Evolutionary conservation across 2,113 vertebrate genomes (phyloP), one percentile per base, ranked within the genome.

Genomic region (Mormyrus iriodes): DNA sequence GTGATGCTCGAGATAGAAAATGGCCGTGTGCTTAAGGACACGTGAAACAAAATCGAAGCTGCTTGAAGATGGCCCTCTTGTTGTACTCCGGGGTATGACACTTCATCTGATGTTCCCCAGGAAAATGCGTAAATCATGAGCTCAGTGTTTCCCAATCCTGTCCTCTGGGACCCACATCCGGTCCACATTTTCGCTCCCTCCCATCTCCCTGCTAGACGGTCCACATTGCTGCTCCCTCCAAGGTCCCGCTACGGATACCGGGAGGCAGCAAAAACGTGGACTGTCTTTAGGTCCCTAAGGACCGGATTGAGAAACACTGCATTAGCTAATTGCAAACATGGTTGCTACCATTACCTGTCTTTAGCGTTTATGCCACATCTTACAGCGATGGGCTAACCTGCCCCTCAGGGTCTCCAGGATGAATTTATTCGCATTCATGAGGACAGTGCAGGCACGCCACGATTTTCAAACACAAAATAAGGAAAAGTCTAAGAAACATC

Each of bases 401-500:
- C 73, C 4, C 31, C 12, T 79, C 73, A 19, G 73, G 17, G 35
- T 42, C 73, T 19, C 61, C 31, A 42, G 73, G 6, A 42, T 15
- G 73, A 27, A 35, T 15, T 35, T 73, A n/a, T 58, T 58, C n/a
- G 55, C 31, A n/a, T 5, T 15, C 15, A 76, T 35, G 35, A 35
- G 73, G 42, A 35, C 73, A 79, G n/a, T 1, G 35, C 13, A 42
- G 7, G n/a, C 6, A 3, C 31, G 17, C 15, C 15, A 42, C 19
- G 31, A 79, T 19, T 42, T 69, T 19, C 15, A 39, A 42, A 79
- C 17, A 19, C 31, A 42, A 79, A 79, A 19, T 39, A 79, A 13
- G 15, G 15, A 79, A 19, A 76, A 39, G 35, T 19, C 73, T 42
- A 79, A 79, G 73, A 84, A 84, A 84, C 39, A 88, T 86, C 91